These are phyloP conservation scores for Sphyrna mokarran DNA, from an alignment of 2,113 vertebrate species.

Conservation along the genomic window DNA sequence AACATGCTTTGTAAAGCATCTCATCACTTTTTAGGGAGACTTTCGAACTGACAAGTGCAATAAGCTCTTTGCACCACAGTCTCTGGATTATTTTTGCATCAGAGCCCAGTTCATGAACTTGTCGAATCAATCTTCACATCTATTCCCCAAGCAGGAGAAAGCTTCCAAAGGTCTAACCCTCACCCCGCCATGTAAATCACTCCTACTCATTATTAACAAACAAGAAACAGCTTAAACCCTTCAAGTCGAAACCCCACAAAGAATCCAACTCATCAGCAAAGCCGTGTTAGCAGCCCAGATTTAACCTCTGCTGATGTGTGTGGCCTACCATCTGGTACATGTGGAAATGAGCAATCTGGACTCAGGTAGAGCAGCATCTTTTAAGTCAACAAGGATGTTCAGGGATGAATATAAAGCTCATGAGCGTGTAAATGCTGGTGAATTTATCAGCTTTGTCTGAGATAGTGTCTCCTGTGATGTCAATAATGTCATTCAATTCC, in stretches of 20 bases:
- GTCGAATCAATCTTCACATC: background rate
- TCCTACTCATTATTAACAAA: background rate
- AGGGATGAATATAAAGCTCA: background rate
- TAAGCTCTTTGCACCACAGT: background rate
- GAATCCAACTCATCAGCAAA: background rate
- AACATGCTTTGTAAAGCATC: background rate
- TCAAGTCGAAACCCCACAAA: background rate
- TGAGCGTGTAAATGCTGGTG: background rate
- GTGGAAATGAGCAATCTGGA: conserved; percentile 4
- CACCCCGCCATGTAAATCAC: background rate
- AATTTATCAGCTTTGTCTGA: background rate
- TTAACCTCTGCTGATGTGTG: background rate
- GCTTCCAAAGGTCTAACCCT: background rate
- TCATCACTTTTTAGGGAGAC: background rate
- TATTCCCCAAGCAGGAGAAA: background rate
- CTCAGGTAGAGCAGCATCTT: background rate
- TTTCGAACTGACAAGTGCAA: background rate
- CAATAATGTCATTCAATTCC: background rate
- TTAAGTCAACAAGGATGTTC: background rate
- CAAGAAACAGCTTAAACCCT: conserved; percentile 7
- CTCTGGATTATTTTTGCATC: background rate
- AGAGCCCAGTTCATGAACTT: background rate
- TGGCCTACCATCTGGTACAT: background rate
- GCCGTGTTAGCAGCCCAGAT: background rate
- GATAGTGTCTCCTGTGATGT: background rate